Evolutionary conservation across 2,113 vertebrate species (phyloP), one percentile per base, ranked within the genome.

Genomic region (Sinosuthora webbiana): DNA sequence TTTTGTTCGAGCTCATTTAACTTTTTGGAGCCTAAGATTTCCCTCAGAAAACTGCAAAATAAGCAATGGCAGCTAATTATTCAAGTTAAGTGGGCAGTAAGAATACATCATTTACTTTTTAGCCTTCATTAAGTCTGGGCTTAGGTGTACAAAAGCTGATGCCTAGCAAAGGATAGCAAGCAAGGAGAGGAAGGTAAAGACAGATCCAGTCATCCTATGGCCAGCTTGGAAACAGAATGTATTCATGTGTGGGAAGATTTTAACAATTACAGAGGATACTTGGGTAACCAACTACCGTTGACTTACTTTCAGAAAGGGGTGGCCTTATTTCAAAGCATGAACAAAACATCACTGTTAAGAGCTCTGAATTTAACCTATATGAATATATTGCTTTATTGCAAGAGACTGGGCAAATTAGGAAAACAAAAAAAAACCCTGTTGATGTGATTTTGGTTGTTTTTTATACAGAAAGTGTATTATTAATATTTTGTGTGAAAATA

Each of bases 1-100:
- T 93, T 93, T 44, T 90, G 87, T 97, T 97, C 90, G 94, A 96
- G 85, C 13, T 95, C 95, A 97, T 97, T 98, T 97, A 97, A 91
- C 11, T 37, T 90, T 89, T 74, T 78, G 74, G 64, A 95, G 45
- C 62, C 21, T 83, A 75, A 78, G 15, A 31, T 95, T 97, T 98
- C 81, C 83, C 69, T 87, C 62, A 93, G 68, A 94, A 89, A 95
- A 95, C 55, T 97, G 91, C 90, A 95, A 97, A 97, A 95, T 91
- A 97, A 96, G 89, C 63, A 93, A 30, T 82, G 44, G n/a, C 90
- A 95, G 67, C 16, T 85, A 95, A 93, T 97, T 97, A 93, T 87
- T 96, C 63, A 82, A 81, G 64, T 91, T 96, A 96, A 97, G 55
- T 69, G 77, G 45, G 41, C 42, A 93, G 24, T 59, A 27, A 75